Conservation (phyloP, 1,140 invertebrate species). For the Phymorhynchus buccinoides region DNA sequence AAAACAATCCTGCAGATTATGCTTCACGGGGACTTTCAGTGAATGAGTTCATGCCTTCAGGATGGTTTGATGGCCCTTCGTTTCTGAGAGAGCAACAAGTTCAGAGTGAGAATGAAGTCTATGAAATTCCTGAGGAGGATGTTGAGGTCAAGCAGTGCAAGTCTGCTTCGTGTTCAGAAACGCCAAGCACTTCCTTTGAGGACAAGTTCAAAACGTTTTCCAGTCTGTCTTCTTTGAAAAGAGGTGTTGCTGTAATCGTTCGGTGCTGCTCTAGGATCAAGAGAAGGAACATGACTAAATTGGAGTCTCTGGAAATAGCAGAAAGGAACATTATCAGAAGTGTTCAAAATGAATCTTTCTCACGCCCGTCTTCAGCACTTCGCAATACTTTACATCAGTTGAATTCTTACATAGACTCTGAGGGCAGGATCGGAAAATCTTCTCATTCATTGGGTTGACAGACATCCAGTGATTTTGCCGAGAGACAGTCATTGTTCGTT, state of each 20-base stretch:
- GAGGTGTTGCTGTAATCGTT: background rate
- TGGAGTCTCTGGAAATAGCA: no score
- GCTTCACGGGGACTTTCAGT: constrained; percentile 45
- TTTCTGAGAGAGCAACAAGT: constrained; percentile 45
- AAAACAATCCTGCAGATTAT: constrained; percentile 49
- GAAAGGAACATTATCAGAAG: no score
- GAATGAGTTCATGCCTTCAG: constrained; percentile 30
- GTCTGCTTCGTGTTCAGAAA: background rate
- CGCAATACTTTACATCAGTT: constrained; percentile 30
- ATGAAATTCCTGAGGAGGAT: constrained; percentile 27
- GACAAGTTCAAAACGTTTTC: background rate
- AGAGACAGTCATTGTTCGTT: constrained; percentile 35
- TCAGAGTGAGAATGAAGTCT: background rate
- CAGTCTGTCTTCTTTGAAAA: background rate
- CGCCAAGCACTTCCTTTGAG: background rate
- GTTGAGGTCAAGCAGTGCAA: constrained; percentile 43
- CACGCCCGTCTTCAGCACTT: no score
- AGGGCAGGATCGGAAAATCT: constrained; percentile 41
- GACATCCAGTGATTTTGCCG: constrained; percentile 42
- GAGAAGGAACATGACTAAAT: no score
- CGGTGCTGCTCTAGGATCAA: background rate
- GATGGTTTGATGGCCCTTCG: constrained; percentile 51
- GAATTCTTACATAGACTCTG: constrained; percentile 40
- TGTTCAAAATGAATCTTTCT: no score
- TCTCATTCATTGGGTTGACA: background rate